Conservation (phyloP, 2,113 vertebrate species). For the Platysternon megacephalum region DNA sequence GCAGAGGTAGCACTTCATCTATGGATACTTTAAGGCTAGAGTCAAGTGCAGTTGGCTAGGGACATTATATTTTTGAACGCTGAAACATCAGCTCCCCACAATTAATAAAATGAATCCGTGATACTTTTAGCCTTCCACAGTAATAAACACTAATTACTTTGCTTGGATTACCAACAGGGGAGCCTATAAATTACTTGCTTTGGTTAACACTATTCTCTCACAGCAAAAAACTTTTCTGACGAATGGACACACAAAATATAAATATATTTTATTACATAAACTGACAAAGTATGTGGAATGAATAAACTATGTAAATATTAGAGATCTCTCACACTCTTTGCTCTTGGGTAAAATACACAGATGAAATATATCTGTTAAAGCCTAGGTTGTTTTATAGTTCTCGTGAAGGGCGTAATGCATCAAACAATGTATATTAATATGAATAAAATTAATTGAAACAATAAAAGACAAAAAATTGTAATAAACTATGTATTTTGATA, state of each 20-base stretch:
- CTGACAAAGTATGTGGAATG: background rate
- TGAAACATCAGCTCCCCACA: slow-evolving; percentile 1
- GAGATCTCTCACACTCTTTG: background rate
- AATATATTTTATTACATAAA: background rate
- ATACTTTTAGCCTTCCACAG: slow-evolving; percentile 1
- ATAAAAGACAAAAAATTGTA: slow-evolving; percentile 30
- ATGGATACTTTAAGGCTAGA: slow-evolving; percentile 29
- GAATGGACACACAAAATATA: background rate
- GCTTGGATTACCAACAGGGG: slow-evolving; percentile 30
- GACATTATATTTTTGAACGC: slow-evolving; percentile 36
- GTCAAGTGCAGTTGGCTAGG: background rate
- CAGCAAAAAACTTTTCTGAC: background rate
- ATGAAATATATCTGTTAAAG: background rate
- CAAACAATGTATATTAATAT: background rate
- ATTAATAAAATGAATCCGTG: slow-evolving; percentile 62
- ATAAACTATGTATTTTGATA: slow-evolving; percentile 15
- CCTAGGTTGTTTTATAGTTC: slow-evolving; percentile 13
- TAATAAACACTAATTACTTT: slow-evolving; percentile 69
- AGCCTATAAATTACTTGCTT: slow-evolving; percentile 14
- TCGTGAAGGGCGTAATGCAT: background rate
- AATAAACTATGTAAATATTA: background rate
- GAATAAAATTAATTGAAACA: slow-evolving; percentile 53
- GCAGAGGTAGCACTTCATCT: slow-evolving; percentile 34
- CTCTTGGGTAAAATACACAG: background rate
- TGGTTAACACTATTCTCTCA: background rate